A percentile compares a stretch with the other conserved stretches of the same genome.
phyloP scores from a whole-genome alignment of 2,113 vertebrate genomes.

The Falco punctatus region DNA sequence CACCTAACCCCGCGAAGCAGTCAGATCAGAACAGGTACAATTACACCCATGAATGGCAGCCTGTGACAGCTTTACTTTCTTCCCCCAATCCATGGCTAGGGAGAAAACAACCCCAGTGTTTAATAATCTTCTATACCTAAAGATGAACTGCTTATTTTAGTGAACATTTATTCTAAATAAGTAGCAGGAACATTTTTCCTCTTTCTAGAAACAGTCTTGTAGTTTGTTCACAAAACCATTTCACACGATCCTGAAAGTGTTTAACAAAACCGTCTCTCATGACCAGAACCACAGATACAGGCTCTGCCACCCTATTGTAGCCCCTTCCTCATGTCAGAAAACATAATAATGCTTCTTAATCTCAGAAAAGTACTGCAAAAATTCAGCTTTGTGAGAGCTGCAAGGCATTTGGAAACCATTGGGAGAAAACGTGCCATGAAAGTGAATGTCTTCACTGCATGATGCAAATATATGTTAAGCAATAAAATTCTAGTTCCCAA shows the following conservation, averaged over 20 bases:
- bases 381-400: constrained; percentile 4
- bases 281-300: not conserved
- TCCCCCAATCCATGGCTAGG: not conserved
- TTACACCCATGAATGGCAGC: not conserved
- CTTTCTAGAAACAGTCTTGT: not conserved
- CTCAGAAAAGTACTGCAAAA: constrained; percentile 20
- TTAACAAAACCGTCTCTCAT: not conserved
- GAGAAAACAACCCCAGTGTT: not conserved
- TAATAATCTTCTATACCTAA: not conserved
- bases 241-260: not conserved
- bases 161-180: not conserved
- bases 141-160: not conserved
- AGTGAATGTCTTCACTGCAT: constrained; percentile 37
- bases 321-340: not conserved
- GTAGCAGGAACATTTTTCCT: not conserved
- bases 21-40: not conserved
- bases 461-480: constrained; percentile 60
- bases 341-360: constrained; percentile 5
- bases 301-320: not conserved
- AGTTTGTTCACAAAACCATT: not conserved
- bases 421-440: constrained; percentile 51
- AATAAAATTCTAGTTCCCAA: constrained; percentile 58
- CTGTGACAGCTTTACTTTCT: not conserved
- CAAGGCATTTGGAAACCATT: constrained; percentile 48
- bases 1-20: not conserved